Conservation (phyloP, 2,797 vertebrate genomes). For the Platalea minor region DNA sequence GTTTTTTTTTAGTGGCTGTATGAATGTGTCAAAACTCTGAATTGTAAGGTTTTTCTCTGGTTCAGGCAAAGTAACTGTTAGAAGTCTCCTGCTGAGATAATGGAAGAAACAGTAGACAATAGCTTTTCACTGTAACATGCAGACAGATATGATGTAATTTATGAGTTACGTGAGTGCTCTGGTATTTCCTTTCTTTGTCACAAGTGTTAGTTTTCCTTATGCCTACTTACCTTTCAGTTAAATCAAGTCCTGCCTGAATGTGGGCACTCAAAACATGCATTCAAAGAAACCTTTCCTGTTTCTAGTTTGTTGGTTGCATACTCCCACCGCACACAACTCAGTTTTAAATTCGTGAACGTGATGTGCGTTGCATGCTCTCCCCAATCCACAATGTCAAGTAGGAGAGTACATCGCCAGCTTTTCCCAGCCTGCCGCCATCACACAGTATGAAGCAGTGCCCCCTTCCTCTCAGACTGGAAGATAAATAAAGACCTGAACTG, state of each 20-base stretch:
- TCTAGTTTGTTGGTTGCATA: neutral
- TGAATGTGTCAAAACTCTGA: neutral
- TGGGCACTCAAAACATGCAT: neutral
- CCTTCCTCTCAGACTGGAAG: neutral
- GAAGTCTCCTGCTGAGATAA: neutral
- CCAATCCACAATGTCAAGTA: neutral
- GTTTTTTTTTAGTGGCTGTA: neutral
- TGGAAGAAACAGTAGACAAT: constrained; percentile 12
- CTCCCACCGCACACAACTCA: accelerated
- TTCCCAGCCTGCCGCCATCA: neutral
- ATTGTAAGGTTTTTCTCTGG: neutral
- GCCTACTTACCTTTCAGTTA: constrained; percentile 31
- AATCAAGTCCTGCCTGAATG: neutral
- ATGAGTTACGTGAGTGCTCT: constrained; percentile 7
- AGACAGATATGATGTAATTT: constrained; percentile 44
- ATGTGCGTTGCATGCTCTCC: neutral
- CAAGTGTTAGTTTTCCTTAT: constrained; percentile 40
- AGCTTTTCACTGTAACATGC: neutral
- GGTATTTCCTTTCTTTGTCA: constrained; percentile 64
- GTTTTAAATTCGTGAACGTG: neutral
- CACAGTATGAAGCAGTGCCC: neutral
- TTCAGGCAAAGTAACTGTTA: neutral
- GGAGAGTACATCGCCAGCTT: neutral
- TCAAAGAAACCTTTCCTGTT: constrained; percentile 12
- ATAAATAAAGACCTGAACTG: neutral